Evolutionary conservation across 2,888 invertebrate genomes (phyloP), one percentile per base, ranked within the genome.

Genomic region (Branchellion lobata): DNA sequence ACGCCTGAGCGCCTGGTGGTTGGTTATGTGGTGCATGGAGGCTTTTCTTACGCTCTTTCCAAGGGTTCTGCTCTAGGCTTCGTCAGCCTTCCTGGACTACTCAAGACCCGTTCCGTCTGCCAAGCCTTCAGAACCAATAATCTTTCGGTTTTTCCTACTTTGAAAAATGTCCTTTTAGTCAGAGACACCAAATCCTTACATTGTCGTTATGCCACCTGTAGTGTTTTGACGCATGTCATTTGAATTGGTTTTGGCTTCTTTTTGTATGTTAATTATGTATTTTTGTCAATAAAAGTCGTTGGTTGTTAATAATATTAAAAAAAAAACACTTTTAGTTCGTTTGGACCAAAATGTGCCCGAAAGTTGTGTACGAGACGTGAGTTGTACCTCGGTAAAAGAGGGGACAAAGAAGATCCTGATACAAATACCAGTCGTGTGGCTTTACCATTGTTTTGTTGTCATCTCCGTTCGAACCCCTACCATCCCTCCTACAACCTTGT

Each of bases 11-110:
- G 61, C 3, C 61, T 57, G 21, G 61, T 57, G 21, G 21, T 57
- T 3, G 61, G 61, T 8, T 57, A 57, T 24, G 61, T 57, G 61
- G 3, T 24, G n/a, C 61, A 57, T 18, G 61, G 61, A 5, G 61
- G 61, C 24, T 57, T 57, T n/a, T 57, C 61, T 3, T 57, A 18
- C 61, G 21, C 11, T 57, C 61, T 57, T 8, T 57, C 61, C 21
- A 57, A n/a, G n/a, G 61, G 61, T 5, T 3, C 61, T 24, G 61
- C 61, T n/a, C 21, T 72, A 18, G 72, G n/a, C 18, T 72, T 72
- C 18, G 40, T 72, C 27, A n/a, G 34, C 24, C 21, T 72, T 31
- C 72, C 72, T 34, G 72, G 34, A 21, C 34, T 72, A 18, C 21
- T n/a, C 1, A 18, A 40, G 27, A n/a, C 24, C 21, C 36, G 33